phyloP scores from a whole-genome alignment of 1,140 invertebrate genomes.

The Lanistes nyassanus region DNA sequence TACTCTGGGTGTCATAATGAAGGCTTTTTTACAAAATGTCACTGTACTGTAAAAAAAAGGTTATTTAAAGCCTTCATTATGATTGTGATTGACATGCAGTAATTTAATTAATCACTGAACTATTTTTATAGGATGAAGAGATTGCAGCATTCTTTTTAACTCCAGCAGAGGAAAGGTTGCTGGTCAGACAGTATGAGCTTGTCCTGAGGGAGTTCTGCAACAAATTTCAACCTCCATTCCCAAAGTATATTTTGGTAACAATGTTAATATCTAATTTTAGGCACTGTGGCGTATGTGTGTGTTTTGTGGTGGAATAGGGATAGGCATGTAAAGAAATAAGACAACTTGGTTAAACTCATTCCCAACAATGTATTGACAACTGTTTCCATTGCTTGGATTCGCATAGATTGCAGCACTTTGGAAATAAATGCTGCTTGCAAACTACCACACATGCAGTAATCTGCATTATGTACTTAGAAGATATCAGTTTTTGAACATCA shows the following conservation, averaged over 20 bases:
- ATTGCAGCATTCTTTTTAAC: slow-evolving; percentile 76
- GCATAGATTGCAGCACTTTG: neutral
- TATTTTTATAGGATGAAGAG: slow-evolving; percentile 69
- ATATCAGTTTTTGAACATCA: neutral
- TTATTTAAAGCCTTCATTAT: neutral
- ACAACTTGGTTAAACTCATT: neutral
- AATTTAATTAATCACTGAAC: slow-evolving; percentile 26
- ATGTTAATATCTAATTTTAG: neutral
- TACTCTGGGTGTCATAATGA: neutral
- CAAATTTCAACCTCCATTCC: slow-evolving; percentile 93
- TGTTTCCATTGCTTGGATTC: neutral
- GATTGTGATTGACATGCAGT: neutral
- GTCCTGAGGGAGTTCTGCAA: slow-evolving; percentile 93
- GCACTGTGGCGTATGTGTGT: neutral
- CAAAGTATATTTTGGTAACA: slow-evolving; percentile 80
- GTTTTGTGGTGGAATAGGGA: neutral
- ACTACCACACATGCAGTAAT: too few relatives aligned
- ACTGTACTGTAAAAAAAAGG: neutral
- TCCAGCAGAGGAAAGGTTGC: slow-evolving; percentile 82
- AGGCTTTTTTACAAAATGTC: neutral
- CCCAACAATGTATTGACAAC: neutral
- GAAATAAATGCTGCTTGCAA: too few relatives aligned
- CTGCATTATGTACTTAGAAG: neutral
- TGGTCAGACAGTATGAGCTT: slow-evolving; percentile 86
- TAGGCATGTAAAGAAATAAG: neutral